Evolutionary conservation across 2,888 invertebrate species (phyloP).

Genomic region (Hemithea aestivaria): DNA sequence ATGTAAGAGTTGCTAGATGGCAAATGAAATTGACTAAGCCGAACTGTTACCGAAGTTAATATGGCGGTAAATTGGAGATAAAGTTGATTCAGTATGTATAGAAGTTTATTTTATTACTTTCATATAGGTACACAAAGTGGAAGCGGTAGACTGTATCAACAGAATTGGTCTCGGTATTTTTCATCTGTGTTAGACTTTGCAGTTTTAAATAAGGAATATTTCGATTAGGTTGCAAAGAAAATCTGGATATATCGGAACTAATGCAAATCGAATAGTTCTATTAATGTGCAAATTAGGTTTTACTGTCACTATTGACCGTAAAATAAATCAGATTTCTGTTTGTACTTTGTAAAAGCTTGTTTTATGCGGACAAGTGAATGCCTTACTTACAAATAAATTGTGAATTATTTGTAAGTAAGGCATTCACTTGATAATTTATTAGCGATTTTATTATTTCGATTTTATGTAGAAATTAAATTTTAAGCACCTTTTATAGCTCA

Average conservation of each 20-base stretch:
- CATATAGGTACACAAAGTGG: conserved; percentile 20
- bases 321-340: no score
- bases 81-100: conserved; percentile 42
- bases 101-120: no score
- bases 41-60: conserved; percentile 46
- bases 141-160: conserved; percentile 33
- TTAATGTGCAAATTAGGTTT: no score
- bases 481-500: conserved; percentile 11
- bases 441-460: no score
- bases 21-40: conserved; percentile 46
- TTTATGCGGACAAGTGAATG: no score
- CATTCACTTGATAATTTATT: no score
- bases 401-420: no score
- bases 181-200: conserved; percentile 24
- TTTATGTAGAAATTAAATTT: conserved; percentile 13
- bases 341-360: no score
- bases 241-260: not conserved
- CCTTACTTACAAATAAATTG: no score
- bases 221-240: conserved; percentile 15
- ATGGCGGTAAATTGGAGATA: conserved; percentile 56
- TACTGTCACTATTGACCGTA: no score
- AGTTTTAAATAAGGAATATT: conserved; percentile 9
- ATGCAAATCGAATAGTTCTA: no score
- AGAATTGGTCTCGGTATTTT: conserved; percentile 39
- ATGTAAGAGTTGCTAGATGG: no score